Evolutionary conservation across 37 sponge, comb jelly and placozoan genomes (phyloP).

Genomic region (Bolinopsis microptera): DNA sequence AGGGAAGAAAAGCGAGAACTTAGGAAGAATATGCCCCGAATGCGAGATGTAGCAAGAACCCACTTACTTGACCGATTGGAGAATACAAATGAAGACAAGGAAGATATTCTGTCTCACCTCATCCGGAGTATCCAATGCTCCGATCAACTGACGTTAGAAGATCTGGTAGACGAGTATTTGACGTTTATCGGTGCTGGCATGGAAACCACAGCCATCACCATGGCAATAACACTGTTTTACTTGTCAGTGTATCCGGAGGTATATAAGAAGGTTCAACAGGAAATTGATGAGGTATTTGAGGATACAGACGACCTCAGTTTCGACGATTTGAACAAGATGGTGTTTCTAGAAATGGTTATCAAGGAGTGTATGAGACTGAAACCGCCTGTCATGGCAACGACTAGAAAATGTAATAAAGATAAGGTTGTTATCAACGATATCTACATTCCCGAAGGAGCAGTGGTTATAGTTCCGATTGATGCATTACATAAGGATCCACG

Average conservation of each 20-base stretch:
- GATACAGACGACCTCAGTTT: neutral
- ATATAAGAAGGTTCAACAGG: neutral
- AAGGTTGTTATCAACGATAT: neutral
- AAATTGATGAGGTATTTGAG: neutral
- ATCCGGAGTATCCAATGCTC: neutral
- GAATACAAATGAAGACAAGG: neutral
- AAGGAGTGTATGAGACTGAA: conserved; percentile 41
- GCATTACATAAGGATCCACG: neutral
- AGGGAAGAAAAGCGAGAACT: neutral
- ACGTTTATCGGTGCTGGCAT: neutral
- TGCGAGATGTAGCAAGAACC: neutral
- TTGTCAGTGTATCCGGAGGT: conserved; percentile 4
- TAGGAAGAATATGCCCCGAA: neutral
- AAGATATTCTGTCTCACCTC: conserved; percentile 35
- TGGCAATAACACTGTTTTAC: neutral
- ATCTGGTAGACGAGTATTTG: conserved; percentile 15
- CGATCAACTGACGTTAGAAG: neutral
- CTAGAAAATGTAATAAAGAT: neutral
- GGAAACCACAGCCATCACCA: conserved; percentile 34
- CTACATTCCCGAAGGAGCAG: neutral
- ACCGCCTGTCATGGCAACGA: neutral
- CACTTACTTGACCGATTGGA: neutral
- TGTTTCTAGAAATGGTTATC: neutral
- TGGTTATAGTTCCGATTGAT: neutral
- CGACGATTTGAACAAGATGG: neutral